These are phyloP conservation scores for Octopus bimaculoides DNA, from an alignment of 1,140 invertebrate species.

Conservation along the genomic window DNA sequence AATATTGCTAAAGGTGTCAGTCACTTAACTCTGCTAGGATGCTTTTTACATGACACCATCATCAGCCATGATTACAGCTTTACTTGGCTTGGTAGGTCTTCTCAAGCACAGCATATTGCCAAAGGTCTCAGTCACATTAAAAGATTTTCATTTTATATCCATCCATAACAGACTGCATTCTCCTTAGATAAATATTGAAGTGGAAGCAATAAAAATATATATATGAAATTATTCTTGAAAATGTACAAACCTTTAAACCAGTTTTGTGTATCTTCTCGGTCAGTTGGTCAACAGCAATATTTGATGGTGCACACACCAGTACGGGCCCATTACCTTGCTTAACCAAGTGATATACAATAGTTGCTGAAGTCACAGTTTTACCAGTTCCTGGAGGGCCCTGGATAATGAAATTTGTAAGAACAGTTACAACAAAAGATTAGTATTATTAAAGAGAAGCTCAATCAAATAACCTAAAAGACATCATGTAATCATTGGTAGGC, in stretches of 20 bases:
- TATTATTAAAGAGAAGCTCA: too few relatives aligned
- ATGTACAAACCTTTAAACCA: conserved; percentile 75
- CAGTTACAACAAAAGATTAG: too few relatives aligned
- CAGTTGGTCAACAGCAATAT: conserved; percentile 98
- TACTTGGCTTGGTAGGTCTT: too few relatives aligned
- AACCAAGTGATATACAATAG: conserved; percentile 97
- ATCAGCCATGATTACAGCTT: too few relatives aligned
- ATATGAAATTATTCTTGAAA: neutral
- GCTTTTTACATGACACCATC: too few relatives aligned
- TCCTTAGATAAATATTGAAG: neutral
- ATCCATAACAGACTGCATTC: too few relatives aligned
- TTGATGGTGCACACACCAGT: conserved; percentile 96
- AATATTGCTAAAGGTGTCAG: too few relatives aligned
- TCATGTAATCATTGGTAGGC: too few relatives aligned
- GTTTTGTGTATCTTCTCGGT: conserved; percentile 99
- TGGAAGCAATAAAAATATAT: neutral
- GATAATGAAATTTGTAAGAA: neutral
- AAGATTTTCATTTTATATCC: neutral
- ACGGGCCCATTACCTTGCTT: conserved; percentile 90
- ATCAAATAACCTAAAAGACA: too few relatives aligned
- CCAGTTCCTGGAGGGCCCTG: conserved; percentile 83
- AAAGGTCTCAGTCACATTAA: too few relatives aligned
- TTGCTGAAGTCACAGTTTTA: conserved; percentile 99
- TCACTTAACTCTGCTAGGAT: too few relatives aligned
- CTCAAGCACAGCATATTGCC: too few relatives aligned